Conservation (phyloP, 2,888 invertebrate genomes). For the Drosophila austrosaltans region DNA sequence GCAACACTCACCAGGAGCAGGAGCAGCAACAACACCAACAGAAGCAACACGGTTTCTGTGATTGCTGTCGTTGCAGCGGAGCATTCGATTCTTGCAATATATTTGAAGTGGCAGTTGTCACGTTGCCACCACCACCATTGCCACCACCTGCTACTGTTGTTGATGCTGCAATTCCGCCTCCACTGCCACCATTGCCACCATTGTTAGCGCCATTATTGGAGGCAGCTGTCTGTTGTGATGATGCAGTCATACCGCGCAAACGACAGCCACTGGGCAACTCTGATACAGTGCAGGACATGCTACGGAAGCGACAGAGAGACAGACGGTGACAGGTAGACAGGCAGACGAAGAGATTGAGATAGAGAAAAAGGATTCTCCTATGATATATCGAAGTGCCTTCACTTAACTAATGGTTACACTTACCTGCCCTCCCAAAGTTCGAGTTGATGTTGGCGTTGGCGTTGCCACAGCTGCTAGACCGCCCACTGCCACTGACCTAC, state of each 20-base stretch:
- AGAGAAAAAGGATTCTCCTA: not conserved
- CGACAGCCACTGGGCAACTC: constrained; percentile 84
- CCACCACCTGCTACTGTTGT: constrained; percentile 80
- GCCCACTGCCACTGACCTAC: constrained; percentile 73
- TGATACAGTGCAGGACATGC: constrained; percentile 86
- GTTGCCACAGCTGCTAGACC: constrained; percentile 57
- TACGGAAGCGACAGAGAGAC: constrained; percentile 18
- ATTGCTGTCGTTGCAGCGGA: constrained; percentile 83
- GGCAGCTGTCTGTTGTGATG: constrained; percentile 78
- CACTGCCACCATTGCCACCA: constrained; percentile 54
- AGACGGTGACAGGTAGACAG: not conserved
- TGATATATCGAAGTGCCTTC: constrained; percentile 1
- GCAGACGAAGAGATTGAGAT: not conserved
- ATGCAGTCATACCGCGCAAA: constrained; percentile 83
- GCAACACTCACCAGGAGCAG: constrained; percentile 86
- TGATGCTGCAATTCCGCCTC: constrained; percentile 52
- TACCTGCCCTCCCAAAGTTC: constrained; percentile 68
- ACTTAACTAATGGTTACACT: constrained; percentile 39
- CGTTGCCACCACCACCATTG: constrained; percentile 63
- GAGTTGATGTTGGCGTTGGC: constrained; percentile 59
- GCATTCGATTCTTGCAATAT: constrained; percentile 81
- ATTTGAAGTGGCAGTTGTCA: constrained; percentile 58
- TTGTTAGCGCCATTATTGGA: constrained; percentile 64
- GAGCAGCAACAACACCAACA: constrained; percentile 90
- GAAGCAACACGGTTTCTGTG: constrained; percentile 87